Base-by-base conservation (phyloP, 2,113 vertebrate genomes). In the Brienomyrus longianalis region DNA sequence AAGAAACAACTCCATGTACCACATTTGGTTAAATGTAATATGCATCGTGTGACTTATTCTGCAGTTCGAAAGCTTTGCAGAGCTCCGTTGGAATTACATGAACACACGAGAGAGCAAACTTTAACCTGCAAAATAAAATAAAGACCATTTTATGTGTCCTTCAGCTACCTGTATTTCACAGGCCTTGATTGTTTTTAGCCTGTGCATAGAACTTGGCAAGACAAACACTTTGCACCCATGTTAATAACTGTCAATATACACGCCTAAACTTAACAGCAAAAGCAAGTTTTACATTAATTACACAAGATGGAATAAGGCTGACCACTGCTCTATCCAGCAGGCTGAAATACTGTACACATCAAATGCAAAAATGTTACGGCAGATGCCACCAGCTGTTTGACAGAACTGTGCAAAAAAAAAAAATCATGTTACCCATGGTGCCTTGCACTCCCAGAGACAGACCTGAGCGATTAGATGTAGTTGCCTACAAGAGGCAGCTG, bases 281-380 rank as follows among this genome's bases (percentile, higher is more conserved):
- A 80, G 74, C 74, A 39, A 39, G 35, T 43, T 80, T 43, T 80
- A 80, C 74, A 39, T 80, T 77, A 77, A 77, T 39, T 43, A 19
- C 35, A 80, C 31, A 15, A 80, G 74, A 39, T 13, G 13, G 17
- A 80, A 43, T 80, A 80, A 39, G 35, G 35, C 94, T 94, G 96
- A 94, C 94, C 94, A 92, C 91, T 92, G 31, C 86, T 88, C 83
- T 92, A 91, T 92, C 92, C 91, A 91, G 92, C 95, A 95, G 95
- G 93, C 94, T 88, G 66, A 74, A 77, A 88, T 51, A 88, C 56
- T 74, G 66, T 70, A 88, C 88, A 74, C 88, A 74, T 35, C 66
- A 31, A 74, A 50, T 47, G 70, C 70, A 77, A 77, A 77, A 77
- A 77, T 39, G 62, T 39, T 43, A 80, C 19, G 15, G 74, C 74